Evolutionary conservation across 2,113 vertebrate genomes (phyloP), one percentile per base, ranked within the genome.

Genomic region (Phoxinus phoxinus): DNA sequence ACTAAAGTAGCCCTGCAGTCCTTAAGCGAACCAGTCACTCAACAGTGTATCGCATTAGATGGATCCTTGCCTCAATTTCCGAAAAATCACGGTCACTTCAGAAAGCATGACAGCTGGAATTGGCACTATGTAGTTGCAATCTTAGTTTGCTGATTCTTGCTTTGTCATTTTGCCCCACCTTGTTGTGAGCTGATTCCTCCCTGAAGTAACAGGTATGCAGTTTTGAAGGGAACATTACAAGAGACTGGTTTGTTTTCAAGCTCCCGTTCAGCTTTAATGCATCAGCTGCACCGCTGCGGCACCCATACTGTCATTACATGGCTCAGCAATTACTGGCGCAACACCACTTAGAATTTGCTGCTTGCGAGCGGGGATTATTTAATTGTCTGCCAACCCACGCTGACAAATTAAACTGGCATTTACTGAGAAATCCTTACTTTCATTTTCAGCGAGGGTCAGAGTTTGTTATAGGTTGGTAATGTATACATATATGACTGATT

Each of bases 381-480:
- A 56, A 80, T 71, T 58, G 65, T 71, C 75, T 85, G 84, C 63
- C 76, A 78, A 85, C 63, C n/a, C 63, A 85, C 35, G 27, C 84
- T 72, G 65, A 85, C 76, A 85, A 81, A 82, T 82, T 82, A 69
- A 69, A 51, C 41, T 1, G 6, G 19, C 80, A 51, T 82, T 82
- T 69, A 51, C 13, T 27, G 37, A 63, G 37, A 63, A 80, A 80
- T 63, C 58, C 59, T 63, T 63, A 80, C 77, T 79, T 80, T 63
- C 35, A 63, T 63, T 63, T 63, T 80, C n/a, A 44, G 23, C 0
- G 0, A 27, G 53, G 76, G 58, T 63, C 56, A 79, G 58, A 63
- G 35, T 51, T 81, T 27, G 58, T 13, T 56, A 51, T 23, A 67
- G 41, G 32, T 41, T 61, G 78, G 37, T 69, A 51, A 81, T 69